Evolutionary conservation across 2,888 invertebrate genomes (phyloP).

Genomic region (Luperina testacea): DNA sequence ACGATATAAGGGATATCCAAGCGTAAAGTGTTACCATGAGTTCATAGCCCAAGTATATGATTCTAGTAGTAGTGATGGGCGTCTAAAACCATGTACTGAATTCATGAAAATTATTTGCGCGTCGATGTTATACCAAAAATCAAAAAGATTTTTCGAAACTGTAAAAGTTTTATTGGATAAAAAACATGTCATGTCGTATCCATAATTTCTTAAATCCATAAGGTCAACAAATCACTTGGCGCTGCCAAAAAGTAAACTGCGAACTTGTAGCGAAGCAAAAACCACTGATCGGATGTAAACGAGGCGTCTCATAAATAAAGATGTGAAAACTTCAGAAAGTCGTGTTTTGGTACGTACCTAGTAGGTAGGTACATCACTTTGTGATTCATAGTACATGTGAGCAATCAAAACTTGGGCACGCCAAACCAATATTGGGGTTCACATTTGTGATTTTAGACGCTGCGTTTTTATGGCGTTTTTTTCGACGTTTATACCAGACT

Average conservation of each 20-base stretch:
- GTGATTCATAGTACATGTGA: constrained; percentile 81
- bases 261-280: constrained; percentile 68
- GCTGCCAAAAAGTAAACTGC: constrained; percentile 62
- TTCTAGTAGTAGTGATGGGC: background rate
- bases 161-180: background rate
- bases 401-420: constrained; percentile 81
- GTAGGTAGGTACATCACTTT: constrained; percentile 67
- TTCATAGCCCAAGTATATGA: background rate
- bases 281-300: constrained; percentile 80
- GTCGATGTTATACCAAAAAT: background rate
- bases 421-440: constrained; percentile 64
- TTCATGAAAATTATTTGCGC: background rate
- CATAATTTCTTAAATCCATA: constrained; percentile 32
- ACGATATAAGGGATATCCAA: background rate
- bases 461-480: constrained; percentile 11
- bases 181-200: constrained; percentile 6
- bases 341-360: constrained; percentile 67
- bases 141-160: background rate
- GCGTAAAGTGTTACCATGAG: background rate
- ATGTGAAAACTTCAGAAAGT: constrained; percentile 75
- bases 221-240: constrained; percentile 59
- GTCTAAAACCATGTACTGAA: background rate
- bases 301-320: constrained; percentile 84
- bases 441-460: constrained; percentile 27
- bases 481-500: background rate